Evolutionary conservation across 2,797 vertebrate species (phyloP).

Genomic region (Monodelphis domestica): DNA sequence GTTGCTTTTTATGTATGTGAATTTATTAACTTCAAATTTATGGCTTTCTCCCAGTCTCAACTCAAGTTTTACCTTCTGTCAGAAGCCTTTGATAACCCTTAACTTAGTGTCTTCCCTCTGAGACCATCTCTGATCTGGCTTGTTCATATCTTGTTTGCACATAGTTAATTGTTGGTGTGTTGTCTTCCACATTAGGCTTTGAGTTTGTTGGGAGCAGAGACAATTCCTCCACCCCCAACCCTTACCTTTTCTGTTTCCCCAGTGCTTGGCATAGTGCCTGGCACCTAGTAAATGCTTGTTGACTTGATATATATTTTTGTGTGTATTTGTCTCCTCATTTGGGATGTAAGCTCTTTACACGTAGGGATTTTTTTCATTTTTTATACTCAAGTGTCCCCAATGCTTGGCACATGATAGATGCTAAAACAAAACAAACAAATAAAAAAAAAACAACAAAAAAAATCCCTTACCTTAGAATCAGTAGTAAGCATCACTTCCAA

Average conservation of each 20-base stretch:
- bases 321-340: background rate
- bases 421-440: background rate
- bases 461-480: no score
- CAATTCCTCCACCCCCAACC: accelerated
- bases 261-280: background rate
- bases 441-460: no score
- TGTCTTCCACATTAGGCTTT: background rate
- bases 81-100: background rate
- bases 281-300: background rate
- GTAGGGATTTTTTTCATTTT: background rate
- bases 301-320: background rate
- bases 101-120: background rate
- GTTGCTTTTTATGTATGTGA: background rate
- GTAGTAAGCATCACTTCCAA: no score
- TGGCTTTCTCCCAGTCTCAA: background rate
- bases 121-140: background rate
- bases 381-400: background rate
- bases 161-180: background rate
- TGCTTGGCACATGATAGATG: background rate
- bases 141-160: background rate
- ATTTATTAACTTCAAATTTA: background rate
- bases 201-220: background rate
- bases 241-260: background rate
- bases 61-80: background rate
- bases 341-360: background rate